Evolutionary conservation across 2,888 invertebrate genomes (phyloP), one percentile per base, ranked within the genome.

Genomic region (Diarsia mendica): DNA sequence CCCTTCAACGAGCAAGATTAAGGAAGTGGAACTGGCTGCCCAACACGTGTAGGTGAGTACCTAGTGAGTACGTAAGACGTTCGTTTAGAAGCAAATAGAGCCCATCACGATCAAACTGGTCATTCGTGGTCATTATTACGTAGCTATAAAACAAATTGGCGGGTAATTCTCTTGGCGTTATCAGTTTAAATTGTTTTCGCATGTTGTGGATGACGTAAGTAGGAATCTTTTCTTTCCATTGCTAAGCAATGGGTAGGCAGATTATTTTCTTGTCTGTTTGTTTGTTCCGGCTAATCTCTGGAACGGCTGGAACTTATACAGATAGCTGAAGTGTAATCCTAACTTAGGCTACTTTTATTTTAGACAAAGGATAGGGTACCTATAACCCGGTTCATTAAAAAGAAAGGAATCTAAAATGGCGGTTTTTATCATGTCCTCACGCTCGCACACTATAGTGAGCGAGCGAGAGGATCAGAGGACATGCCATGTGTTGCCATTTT

Each of bases 101-200:
- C n/a, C 44, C 8, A 77, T 61, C 18, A 61, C 70, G 8, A 49
- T n/a, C 18, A 28, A 53, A 65, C 44, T 53, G 33, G 55, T 13
- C 28, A 28, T 28, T 28, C 28, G 28, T 28, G 20, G 1, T 65
- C 33, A 18, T 6, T 33, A 18, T 6, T 33, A 53, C 9, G 15
- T 33, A 48, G 15, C 46, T 63, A 23, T 9, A 58, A 39, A 10
- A 75, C 28, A 44, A 60, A 53, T 53, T 53, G 11, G 39, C 39
- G 28, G 61, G 23, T 69, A 79, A 61, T 76, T 53, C 39, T 63
- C 53, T 79, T 71, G 2, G 2, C 23, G 4, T 61, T 53, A 48
- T 20, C 11, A 55, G 13, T 18, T 23, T 2, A 65, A 80, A 80
- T 74, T 48, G 65, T 28, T 66, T n/a, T 53, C 48, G 71, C 71